A percentile compares a stretch with the other conserved stretches of the same genome.
Evolutionary conservation across 2,888 invertebrate genomes (phyloP).

Genomic region (Ormyrus labotus): DNA sequence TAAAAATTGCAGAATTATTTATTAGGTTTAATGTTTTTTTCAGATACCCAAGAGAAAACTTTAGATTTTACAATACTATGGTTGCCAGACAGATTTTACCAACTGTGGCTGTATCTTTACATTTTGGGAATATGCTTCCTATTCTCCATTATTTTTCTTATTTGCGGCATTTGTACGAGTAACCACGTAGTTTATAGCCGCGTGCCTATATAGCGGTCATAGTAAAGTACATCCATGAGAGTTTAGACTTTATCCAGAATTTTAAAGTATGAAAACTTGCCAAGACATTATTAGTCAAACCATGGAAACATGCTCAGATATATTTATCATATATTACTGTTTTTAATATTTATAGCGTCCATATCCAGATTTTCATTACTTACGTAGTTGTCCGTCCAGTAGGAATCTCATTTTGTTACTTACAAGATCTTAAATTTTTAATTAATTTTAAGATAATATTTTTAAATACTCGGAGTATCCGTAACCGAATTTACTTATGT

Average conservation of each 20-base stretch:
- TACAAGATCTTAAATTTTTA: not conserved
- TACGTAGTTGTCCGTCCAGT: slow-evolving; percentile 60
- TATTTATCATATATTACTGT: slow-evolving; percentile 9
- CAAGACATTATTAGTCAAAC: slow-evolving; percentile 28
- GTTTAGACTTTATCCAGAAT: slow-evolving; percentile 48
- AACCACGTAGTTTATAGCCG: slow-evolving; percentile 66
- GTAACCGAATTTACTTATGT: slow-evolving; percentile 2
- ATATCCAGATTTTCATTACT: slow-evolving; percentile 16
- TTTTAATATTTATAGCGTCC: slow-evolving; percentile 20
- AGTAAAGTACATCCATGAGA: slow-evolving; percentile 42
- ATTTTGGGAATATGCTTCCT: slow-evolving; percentile 70
- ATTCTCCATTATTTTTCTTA: slow-evolving; percentile 61
- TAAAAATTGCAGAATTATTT: not conserved
- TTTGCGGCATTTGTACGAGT: slow-evolving; percentile 65
- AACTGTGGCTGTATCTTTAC: slow-evolving; percentile 79
- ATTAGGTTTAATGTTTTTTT: slow-evolving; percentile 66
- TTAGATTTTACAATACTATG: slow-evolving; percentile 86
- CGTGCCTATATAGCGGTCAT: slow-evolving; percentile 60
- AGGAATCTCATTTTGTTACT: slow-evolving; percentile 31
- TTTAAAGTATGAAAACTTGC: slow-evolving; percentile 16
- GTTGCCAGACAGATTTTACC: slow-evolving; percentile 84
- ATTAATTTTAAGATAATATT: slow-evolving; percentile 14
- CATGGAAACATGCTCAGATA: slow-evolving; percentile 10
- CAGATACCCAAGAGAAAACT: slow-evolving; percentile 79
- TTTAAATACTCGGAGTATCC: not conserved